Evolutionary conservation across 2,797 vertebrate genomes (phyloP), one percentile per base, ranked within the genome.

Genomic region (Sardinella longiceps): DNA sequence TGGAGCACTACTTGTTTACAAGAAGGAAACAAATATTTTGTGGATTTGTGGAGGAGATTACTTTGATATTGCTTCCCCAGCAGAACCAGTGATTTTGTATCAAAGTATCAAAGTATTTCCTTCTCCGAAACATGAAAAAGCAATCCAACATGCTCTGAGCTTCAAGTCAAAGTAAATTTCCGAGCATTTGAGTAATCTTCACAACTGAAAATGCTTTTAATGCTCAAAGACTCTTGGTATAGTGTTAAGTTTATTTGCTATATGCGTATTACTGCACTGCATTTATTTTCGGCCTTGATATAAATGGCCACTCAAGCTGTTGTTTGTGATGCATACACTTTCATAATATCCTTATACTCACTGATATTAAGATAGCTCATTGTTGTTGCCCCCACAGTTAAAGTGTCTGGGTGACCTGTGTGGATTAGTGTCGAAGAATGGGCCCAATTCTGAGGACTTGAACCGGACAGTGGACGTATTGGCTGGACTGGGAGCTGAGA

Each of bases 391-490:
- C 37, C 58, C 66, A 5, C 33, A 99, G 98, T 92, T 99, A 12
- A 98, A 98, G 90, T 96, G 95, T 84, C 93, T 99, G 86, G 98
- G 98, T 28, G 96, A 97, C 82, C 94, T 97, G n/a, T 99, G 98
- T 88, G 98, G 98, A 23, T 96, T 99, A 88, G 96, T 96, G 84
- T 98, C 97, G 15, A 95, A 98, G 86, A 96, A 95, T 1, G 97
- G 96, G 0, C 98, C 98, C 0, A 93, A 96, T 82, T 99, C 98
- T 5, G 98, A 98, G 88, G 98, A 99, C 87, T 95, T 99, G 90
- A 98, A 98, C 89, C 93, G 97, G 92, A 99, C 97, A 0, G 98
- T 99, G 0, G 98, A 99, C 90, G 94, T 99, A 85, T 90, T 99
- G 88, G 98, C 98, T 7, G 98, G 98, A 77, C 92, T 99, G 48